A percentile compares a stretch with the other conserved stretches of the same genome.
These are phyloP conservation scores for Brienomyrus brachyistius DNA, from an alignment of 2,113 vertebrate genomes.

Conservation along the genomic window DNA sequence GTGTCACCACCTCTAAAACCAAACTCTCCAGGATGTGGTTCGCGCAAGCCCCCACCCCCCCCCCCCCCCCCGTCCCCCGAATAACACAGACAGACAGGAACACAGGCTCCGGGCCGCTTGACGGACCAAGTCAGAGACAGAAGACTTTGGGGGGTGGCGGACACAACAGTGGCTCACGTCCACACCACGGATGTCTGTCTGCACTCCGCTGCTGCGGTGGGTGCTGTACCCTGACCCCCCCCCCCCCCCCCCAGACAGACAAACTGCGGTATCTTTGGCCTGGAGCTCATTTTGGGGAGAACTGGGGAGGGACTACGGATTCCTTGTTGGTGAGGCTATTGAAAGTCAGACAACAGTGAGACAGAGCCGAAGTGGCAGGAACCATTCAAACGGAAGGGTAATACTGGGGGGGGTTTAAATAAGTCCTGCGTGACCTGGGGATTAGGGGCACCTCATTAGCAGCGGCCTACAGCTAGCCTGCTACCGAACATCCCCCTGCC, in stretches of 20 bases:
- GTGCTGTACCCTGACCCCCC: not conserved
- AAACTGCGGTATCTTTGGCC: not conserved
- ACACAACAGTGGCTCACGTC: not conserved
- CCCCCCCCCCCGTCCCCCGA: not conserved
- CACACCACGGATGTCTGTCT: not conserved
- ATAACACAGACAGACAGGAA: not conserved
- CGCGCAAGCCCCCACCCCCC: not conserved
- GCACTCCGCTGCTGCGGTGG: slow-evolving; percentile 19
- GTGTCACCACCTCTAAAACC: not conserved
- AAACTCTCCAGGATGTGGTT: not conserved
- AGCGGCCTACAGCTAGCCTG: slow-evolving; percentile 22
- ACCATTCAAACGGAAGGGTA: not conserved
- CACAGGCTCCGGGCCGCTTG: not conserved
- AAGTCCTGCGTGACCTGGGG: not conserved
- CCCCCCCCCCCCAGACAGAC: not conserved
- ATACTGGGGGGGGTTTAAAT: not conserved
- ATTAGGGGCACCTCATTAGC: not conserved
- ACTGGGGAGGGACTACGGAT: not conserved
- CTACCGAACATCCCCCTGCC: slow-evolving; percentile 16
- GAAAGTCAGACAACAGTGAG: not conserved
- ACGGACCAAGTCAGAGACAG: not conserved
- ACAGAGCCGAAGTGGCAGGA: not conserved
- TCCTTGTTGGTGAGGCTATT: not conserved
- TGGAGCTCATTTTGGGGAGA: not conserved
- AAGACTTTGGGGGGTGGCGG: not conserved